Percentiles rank a stretch among this genome's conserved stretches.
Evolutionary conservation across 2,888 invertebrate species (phyloP).

Genomic region (Gymnosoma rotundatum): DNA sequence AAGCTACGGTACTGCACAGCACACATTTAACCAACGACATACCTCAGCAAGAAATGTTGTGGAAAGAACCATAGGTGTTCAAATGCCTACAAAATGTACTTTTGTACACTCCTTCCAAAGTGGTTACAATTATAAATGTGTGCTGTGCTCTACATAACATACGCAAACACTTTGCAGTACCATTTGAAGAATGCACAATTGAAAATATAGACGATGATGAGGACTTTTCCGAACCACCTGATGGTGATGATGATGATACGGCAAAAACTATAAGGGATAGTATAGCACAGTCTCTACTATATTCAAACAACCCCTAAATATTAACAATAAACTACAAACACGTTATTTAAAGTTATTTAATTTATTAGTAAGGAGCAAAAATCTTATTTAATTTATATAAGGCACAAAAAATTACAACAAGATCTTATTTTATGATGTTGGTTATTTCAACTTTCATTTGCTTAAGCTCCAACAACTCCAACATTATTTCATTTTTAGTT

Average conservation of each 20-base stretch:
- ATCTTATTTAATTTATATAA: slow-evolving; percentile 9
- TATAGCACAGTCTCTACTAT: slow-evolving; percentile 13
- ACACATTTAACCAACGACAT: no score
- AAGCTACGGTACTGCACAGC: no score
- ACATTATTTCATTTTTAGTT: slow-evolving; percentile 3
- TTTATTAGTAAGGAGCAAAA: no score
- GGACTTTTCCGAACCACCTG: no score
- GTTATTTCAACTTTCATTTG: slow-evolving; percentile 7
- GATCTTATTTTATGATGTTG: background rate
- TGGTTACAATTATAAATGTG: slow-evolving; percentile 23
- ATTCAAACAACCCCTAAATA: slow-evolving; percentile 11
- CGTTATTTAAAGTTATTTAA: no score
- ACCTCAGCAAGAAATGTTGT: no score
- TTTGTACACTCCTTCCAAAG: slow-evolving; percentile 19
- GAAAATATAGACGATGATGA: slow-evolving; percentile 10
- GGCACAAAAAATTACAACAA: background rate
- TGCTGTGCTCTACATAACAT: slow-evolving; percentile 31
- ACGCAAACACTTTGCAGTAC: slow-evolving; percentile 8
- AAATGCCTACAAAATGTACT: background rate
- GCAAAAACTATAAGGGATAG: slow-evolving; percentile 2
- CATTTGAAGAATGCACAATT: slow-evolving; percentile 10
- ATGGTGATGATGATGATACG: no score
- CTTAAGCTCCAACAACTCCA: slow-evolving; percentile 18
- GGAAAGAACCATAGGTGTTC: no score
- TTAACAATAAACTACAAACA: no score